Conservation (phyloP, 2,888 invertebrate species). For the Meteorus colon region DNA sequence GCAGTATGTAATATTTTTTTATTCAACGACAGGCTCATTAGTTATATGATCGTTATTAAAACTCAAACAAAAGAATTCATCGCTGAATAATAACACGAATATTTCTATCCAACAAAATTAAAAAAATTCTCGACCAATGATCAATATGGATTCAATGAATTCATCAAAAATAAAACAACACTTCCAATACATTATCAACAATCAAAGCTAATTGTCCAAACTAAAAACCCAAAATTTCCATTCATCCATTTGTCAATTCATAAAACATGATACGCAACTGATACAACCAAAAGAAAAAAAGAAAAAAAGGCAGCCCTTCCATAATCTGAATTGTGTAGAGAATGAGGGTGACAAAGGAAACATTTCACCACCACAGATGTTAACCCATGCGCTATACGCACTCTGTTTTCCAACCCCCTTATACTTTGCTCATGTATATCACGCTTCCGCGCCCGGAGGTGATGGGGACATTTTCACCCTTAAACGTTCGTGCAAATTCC, state of each 20-base stretch:
- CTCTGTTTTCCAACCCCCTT: conserved; percentile 50
- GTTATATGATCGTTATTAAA: conserved; percentile 51
- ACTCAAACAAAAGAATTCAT: conserved; percentile 22
- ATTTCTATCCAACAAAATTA: not conserved
- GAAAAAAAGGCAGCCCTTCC: not conserved
- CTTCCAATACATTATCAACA: not conserved
- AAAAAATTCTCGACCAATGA: not conserved
- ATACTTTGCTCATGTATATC: conserved; percentile 32
- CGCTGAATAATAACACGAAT: not conserved
- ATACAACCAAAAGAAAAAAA: conserved; percentile 19
- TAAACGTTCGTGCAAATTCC: conserved; percentile 31
- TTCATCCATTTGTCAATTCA: not conserved
- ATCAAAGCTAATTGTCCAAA: not conserved
- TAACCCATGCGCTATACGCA: conserved; percentile 37
- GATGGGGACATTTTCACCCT: conserved; percentile 34
- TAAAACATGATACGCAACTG: conserved; percentile 1
- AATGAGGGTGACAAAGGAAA: conserved; percentile 28
- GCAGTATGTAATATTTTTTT: conserved; percentile 49
- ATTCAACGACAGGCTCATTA: conserved; percentile 62
- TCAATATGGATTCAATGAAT: not conserved
- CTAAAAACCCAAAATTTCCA: not conserved
- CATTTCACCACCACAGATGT: conserved; percentile 27
- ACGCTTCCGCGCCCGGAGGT: not conserved
- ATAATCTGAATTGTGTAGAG: not conserved
- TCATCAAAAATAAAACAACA: not conserved